Evolutionary conservation across 2,113 vertebrate species (phyloP).

Genomic region (Alethe castanea): DNA sequence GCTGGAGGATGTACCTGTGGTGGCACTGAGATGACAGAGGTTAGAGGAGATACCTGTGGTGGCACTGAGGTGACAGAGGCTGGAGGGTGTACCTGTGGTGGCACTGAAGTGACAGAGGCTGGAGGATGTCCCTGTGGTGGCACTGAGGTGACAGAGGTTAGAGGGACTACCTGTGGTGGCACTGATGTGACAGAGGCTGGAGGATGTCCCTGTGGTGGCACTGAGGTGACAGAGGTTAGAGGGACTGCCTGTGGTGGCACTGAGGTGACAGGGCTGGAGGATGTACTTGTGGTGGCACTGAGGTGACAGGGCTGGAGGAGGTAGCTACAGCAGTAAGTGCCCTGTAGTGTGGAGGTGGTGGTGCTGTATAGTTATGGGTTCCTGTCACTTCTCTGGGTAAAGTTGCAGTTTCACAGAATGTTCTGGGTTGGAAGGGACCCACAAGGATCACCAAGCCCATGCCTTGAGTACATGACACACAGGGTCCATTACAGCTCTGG

Average conservation of each 20-base stretch:
- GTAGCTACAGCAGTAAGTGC: background rate
- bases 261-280: accelerated
- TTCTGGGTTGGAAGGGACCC: background rate
- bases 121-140: no score
- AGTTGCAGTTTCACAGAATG: background rate
- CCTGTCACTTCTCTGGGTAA: no score
- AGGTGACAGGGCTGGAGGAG: accelerated
- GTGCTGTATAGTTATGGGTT: accelerated
- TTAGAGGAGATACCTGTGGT: accelerated
- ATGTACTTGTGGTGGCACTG: accelerated
- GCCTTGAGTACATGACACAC: background rate
- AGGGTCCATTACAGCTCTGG: accelerated
- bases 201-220: accelerated
- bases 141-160: accelerated
- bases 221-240: accelerated
- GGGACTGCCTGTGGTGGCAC: no score
- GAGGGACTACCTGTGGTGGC: accelerated
- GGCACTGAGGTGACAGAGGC: accelerated
- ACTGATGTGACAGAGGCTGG: accelerated
- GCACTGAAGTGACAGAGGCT: accelerated
- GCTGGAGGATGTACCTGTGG: accelerated
- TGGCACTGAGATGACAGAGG: accelerated
- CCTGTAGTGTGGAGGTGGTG: background rate
- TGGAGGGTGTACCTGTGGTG: background rate
- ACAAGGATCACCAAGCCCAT: accelerated